These are phyloP conservation scores for Nothoprocta perdicaria DNA, from an alignment of 2,113 vertebrate genomes.

Conservation along the genomic window DNA sequence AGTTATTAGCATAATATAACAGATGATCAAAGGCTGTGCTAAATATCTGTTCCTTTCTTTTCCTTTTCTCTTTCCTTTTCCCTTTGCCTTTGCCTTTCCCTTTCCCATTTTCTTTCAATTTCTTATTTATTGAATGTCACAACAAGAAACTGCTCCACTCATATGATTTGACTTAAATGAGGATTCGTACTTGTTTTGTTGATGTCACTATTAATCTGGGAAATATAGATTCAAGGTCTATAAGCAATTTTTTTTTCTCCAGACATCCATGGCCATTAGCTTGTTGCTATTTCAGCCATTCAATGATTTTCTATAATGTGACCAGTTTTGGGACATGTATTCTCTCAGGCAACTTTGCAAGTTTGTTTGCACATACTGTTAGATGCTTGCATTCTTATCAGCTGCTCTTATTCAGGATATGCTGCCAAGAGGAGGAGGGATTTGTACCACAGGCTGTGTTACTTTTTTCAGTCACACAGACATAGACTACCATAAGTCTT, in stretches of 20 bases:
- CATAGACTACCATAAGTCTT: neutral
- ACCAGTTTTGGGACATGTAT: neutral
- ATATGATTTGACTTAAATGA: accelerated
- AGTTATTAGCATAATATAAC: neutral
- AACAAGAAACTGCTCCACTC: neutral
- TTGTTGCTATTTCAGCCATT: neutral
- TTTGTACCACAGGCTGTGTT: too few species aligned
- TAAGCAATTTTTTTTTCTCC: neutral
- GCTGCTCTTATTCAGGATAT: too few species aligned
- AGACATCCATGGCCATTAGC: neutral
- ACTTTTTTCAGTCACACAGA: too few species aligned
- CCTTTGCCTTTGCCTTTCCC: too few species aligned
- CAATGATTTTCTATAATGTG: neutral
- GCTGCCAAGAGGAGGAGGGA: too few species aligned
- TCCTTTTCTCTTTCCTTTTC: neutral
- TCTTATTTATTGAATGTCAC: neutral
- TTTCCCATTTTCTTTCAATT: neutral
- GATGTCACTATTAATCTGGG: neutral
- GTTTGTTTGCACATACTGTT: neutral
- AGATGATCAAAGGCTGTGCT: neutral
- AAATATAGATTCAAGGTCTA: neutral
- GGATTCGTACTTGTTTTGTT: neutral
- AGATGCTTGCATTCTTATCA: too few species aligned
- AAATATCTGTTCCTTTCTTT: neutral
- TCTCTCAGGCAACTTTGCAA: neutral